Conservation (phyloP, 2,888 invertebrate species). For the Pteria penguin region DNA sequence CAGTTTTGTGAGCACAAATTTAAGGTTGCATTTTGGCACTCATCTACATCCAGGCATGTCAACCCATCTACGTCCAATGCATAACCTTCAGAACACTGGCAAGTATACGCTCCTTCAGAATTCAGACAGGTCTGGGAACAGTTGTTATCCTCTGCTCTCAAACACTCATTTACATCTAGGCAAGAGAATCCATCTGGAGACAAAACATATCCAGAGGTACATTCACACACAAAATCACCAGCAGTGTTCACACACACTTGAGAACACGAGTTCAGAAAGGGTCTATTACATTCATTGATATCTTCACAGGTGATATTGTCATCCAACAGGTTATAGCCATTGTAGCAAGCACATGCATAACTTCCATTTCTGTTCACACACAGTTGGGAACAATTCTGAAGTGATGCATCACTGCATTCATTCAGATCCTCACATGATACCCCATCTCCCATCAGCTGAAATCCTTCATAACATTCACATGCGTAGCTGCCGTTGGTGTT, state of each 20-base stretch:
- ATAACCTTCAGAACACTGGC: slow-evolving; percentile 9
- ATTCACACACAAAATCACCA: slow-evolving; percentile 6
- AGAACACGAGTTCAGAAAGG: background rate
- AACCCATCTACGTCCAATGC: background rate
- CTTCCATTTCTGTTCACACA: slow-evolving; percentile 5
- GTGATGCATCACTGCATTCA: background rate
- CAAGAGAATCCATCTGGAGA: background rate
- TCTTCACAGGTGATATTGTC: background rate
- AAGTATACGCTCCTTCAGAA: background rate
- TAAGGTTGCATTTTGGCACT: background rate
- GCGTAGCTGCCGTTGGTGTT: background rate
- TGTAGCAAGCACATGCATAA: background rate
- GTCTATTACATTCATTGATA: slow-evolving; percentile 3
- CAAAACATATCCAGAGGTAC: slow-evolving; percentile 6
- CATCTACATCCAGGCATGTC: slow-evolving; percentile 1
- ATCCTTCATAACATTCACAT: slow-evolving; percentile 9
- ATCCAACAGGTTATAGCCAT: background rate
- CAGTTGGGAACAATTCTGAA: background rate
- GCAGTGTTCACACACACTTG: background rate
- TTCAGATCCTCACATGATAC: slow-evolving; percentile 5
- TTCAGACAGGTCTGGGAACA: slow-evolving; percentile 21
- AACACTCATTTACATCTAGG: slow-evolving; percentile 9
- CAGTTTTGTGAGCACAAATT: slow-evolving; percentile 22
- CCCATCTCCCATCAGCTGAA: background rate
- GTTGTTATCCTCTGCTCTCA: background rate